These are phyloP conservation scores for Synergus japonicus DNA, from an alignment of 2,888 invertebrate species.

Conservation along the genomic window DNA sequence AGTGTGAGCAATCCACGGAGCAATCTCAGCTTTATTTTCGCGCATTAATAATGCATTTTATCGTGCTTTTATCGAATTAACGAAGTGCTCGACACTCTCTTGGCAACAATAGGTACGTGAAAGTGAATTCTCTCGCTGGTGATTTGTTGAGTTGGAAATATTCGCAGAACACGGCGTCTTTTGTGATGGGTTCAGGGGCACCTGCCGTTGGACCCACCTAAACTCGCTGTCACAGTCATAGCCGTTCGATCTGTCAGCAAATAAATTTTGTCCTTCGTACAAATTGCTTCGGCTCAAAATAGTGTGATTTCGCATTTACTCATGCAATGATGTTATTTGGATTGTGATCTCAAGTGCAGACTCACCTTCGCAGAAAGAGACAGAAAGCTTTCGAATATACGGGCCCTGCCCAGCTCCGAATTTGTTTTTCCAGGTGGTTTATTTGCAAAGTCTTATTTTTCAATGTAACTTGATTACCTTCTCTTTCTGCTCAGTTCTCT, in stretches of 20 bases:
- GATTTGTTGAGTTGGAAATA: conserved; percentile 45
- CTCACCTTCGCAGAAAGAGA: neutral
- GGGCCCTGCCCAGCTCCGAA: conserved; percentile 14
- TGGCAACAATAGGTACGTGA: conserved; percentile 64
- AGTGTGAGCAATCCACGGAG: conserved; percentile 54
- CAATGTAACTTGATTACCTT: neutral
- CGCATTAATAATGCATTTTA: conserved; percentile 66
- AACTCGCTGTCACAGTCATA: conserved; percentile 56
- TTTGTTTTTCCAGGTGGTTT: conserved; percentile 34
- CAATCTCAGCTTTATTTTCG: conserved; percentile 56
- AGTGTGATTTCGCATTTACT: neutral
- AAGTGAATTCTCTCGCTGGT: conserved; percentile 44
- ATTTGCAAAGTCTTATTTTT: conserved; percentile 21
- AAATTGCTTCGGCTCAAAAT: conserved; percentile 20
- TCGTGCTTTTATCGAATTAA: conserved; percentile 65
- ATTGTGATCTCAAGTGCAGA: conserved; percentile 16
- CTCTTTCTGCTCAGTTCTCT: conserved; percentile 22
- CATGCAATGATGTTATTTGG: neutral
- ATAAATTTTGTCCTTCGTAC: conserved; percentile 43
- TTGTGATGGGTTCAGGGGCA: conserved; percentile 63
- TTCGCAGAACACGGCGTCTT: conserved; percentile 56
- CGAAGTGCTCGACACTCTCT: conserved; percentile 64
- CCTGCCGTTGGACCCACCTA: conserved; percentile 69
- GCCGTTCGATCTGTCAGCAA: conserved; percentile 48
- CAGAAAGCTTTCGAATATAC: conserved; percentile 6